Evolutionary conservation across 2,797 vertebrate species (phyloP).

Genomic region (Liasis olivaceus): DNA sequence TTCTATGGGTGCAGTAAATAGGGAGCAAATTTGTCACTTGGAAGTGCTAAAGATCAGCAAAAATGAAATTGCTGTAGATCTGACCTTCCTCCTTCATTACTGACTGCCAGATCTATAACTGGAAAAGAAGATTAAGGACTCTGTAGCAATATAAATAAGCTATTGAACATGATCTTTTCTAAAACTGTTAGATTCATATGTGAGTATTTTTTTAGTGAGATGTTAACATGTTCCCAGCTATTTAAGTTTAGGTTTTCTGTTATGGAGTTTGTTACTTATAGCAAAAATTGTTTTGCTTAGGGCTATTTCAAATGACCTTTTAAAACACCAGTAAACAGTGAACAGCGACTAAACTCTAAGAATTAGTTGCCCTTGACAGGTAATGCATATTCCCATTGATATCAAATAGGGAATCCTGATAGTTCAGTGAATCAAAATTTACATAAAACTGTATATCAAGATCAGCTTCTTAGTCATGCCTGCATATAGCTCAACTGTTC

Average conservation of each 20-base stretch:
- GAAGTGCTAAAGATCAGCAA: constrained; percentile 56
- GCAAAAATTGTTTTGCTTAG: neutral
- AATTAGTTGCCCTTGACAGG: neutral
- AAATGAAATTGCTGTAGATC: constrained; percentile 36
- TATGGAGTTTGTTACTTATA: neutral
- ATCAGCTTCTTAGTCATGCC: neutral
- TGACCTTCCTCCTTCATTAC: constrained; percentile 52
- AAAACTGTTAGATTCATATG: constrained; percentile 14
- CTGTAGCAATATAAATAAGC: constrained; percentile 16
- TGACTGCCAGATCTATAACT: neutral
- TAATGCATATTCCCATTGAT: neutral
- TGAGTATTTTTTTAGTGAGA: neutral
- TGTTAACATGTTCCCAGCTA: neutral
- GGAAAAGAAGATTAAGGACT: constrained; percentile 33
- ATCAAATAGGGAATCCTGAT: neutral
- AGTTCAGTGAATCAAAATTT: neutral
- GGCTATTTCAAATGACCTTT: neutral
- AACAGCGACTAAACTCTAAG: neutral
- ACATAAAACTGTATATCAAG: neutral
- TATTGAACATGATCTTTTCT: neutral
- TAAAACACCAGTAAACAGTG: neutral
- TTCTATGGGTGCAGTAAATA: constrained; percentile 1
- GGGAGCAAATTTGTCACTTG: constrained; percentile 55
- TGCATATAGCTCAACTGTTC: neutral
- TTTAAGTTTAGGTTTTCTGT: neutral